These are phyloP conservation scores for Nesoenas mayeri DNA, from an alignment of 2,113 vertebrate genomes.

Conservation along the genomic window DNA sequence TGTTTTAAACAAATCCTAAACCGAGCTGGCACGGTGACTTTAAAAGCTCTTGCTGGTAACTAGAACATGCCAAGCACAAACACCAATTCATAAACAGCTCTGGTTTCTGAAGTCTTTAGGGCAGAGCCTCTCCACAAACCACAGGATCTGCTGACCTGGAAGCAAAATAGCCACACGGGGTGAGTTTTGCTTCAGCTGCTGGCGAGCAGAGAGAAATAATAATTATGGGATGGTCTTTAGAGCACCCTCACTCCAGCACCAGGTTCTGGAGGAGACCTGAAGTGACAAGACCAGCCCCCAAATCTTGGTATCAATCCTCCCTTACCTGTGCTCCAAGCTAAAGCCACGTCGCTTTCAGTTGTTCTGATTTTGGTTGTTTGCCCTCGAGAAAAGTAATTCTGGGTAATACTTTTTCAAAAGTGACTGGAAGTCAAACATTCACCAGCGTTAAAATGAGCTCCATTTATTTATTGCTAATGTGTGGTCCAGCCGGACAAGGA, in stretches of 20 bases:
- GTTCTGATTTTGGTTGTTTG: background rate
- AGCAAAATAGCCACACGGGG: rapidly evolving
- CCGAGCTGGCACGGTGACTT: background rate
- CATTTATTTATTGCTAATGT: background rate
- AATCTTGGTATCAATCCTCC: background rate
- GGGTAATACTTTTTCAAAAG: background rate
- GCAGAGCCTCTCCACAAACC: background rate
- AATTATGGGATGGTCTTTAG: rapidly evolving
- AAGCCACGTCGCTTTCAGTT: background rate
- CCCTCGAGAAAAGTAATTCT: background rate
- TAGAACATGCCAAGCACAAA: background rate
- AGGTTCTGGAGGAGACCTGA: background rate
- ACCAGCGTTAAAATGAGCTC: background rate
- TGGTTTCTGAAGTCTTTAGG: background rate
- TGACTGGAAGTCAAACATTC: background rate
- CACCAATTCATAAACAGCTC: background rate
- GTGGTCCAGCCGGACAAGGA: background rate
- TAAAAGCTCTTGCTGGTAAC: background rate
- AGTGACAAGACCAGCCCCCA: background rate
- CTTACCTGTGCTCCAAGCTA: background rate
- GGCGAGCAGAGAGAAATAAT: background rate
- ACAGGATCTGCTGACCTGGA: background rate
- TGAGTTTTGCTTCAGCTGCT: background rate
- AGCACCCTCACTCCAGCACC: rapidly evolving
- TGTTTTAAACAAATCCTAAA: background rate